These are phyloP conservation scores for Plestiodon gilberti DNA, from an alignment of 2,113 vertebrate species.

Conservation along the genomic window DNA sequence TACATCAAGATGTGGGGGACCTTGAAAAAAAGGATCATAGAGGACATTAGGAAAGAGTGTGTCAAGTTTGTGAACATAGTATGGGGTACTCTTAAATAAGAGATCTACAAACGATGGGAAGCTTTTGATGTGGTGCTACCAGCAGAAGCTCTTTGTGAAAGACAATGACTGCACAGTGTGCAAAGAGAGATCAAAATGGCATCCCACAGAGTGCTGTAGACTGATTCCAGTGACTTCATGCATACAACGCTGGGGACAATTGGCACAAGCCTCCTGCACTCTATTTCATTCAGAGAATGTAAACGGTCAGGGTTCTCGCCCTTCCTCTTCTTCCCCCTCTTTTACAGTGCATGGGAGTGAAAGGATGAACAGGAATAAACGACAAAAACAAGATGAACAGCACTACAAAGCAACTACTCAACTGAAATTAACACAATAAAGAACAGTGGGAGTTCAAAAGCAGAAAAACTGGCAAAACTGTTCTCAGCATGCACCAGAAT, in stretches of 20 bases:
- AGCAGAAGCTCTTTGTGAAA: slow-evolving; percentile 63
- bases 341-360: slow-evolving; percentile 1
- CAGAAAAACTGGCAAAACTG: slow-evolving; percentile 6
- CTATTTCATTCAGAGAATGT: slow-evolving; percentile 44
- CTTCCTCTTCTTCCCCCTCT: neutral
- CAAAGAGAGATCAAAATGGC: slow-evolving; percentile 55
- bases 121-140: slow-evolving; percentile 65
- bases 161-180: slow-evolving; percentile 60
- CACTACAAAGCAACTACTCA: slow-evolving; percentile 15
- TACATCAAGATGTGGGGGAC: slow-evolving; percentile 31
- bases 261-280: slow-evolving; percentile 6
- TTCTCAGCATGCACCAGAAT: neutral
- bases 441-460: neutral
- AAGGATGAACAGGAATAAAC: neutral
- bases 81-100: slow-evolving; percentile 63
- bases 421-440: slow-evolving; percentile 22
- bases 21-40: slow-evolving; percentile 66
- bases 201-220: slow-evolving; percentile 47
- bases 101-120: slow-evolving; percentile 64
- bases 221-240: slow-evolving; percentile 30
- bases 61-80: slow-evolving; percentile 47
- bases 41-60: slow-evolving; percentile 56
- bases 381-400: slow-evolving; percentile 7
- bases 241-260: slow-evolving; percentile 33
- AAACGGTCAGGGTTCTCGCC: slow-evolving; percentile 1